phyloP scores from a whole-genome alignment of 2,797 vertebrate genomes.

The Ptychadena robeensis region DNA sequence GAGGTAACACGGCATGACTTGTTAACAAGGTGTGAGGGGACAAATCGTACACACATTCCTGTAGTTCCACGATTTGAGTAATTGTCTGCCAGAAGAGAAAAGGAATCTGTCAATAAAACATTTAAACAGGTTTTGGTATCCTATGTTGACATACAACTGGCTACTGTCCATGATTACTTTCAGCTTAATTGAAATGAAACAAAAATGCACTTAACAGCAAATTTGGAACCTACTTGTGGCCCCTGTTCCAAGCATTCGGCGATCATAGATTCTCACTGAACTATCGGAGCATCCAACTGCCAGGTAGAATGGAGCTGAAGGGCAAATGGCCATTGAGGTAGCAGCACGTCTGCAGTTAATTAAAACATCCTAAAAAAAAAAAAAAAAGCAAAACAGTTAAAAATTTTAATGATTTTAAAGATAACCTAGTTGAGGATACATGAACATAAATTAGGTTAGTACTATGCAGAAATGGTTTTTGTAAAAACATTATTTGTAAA shows the following conservation, averaged over 20 bases:
- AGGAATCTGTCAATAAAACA: neutral
- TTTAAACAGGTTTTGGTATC: too few species aligned
- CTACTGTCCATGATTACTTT: too few species aligned
- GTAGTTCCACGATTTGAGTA: slow-evolving; percentile 92
- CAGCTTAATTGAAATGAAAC: too few species aligned
- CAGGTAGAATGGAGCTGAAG: slow-evolving; percentile 92
- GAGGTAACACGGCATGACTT: slow-evolving; percentile 97
- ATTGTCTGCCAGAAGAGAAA: slow-evolving; percentile 78
- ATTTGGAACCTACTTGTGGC: slow-evolving; percentile 83
- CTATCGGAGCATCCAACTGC: slow-evolving; percentile 98
- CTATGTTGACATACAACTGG: too few species aligned
- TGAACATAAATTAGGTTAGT: neutral
- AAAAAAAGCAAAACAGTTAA: slow-evolving; percentile 36
- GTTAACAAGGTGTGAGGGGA: slow-evolving; percentile 92
- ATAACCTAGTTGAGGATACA: too few species aligned
- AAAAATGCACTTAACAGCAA: too few species aligned
- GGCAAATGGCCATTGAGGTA: slow-evolving; percentile 95
- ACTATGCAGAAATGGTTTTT: too few species aligned
- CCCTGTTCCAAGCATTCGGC: slow-evolving; percentile 95
- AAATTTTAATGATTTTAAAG: too few species aligned
- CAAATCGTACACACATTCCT: slow-evolving; percentile 95
- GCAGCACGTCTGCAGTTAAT: slow-evolving; percentile 97
- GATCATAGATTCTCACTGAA: slow-evolving; percentile 95
- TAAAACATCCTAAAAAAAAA: slow-evolving; percentile 87
- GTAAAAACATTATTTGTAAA: too few species aligned